phyloP scores from a whole-genome alignment of 2,113 vertebrate species.

The Archocentrus centrarchus region DNA sequence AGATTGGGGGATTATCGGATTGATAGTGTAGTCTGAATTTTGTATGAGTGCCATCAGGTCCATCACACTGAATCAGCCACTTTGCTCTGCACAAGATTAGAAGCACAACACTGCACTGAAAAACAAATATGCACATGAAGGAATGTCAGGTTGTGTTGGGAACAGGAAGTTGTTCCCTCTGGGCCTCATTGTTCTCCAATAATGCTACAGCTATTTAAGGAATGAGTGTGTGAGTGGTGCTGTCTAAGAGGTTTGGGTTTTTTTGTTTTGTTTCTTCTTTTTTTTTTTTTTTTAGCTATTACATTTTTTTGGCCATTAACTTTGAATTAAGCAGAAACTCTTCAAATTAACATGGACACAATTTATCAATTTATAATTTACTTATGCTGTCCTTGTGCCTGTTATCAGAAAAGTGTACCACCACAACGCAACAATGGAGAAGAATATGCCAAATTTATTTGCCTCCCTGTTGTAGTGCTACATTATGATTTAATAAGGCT shows the following conservation, averaged over 20 bases:
- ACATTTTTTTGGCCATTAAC: not conserved
- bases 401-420: not conserved
- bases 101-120: not conserved
- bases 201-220: slow-evolving; percentile 67
- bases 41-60: not conserved
- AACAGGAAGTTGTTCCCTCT: slow-evolving; percentile 70
- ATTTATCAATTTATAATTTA: not conserved
- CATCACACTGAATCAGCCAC: not conserved
- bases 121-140: slow-evolving; percentile 28
- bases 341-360: not conserved
- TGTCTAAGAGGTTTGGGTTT: not conserved
- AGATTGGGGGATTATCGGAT: not conserved
- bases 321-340: not conserved
- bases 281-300: too few relatives aligned
- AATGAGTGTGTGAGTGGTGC: slow-evolving; percentile 9
- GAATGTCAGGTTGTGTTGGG: slow-evolving; percentile 63
- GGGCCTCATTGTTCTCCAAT: slow-evolving; percentile 70
- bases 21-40: not conserved
- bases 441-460: too few relatives aligned
- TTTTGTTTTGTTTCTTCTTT: not conserved
- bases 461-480: too few relatives aligned
- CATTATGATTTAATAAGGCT: too few relatives aligned
- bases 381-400: not conserved
- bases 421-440: not conserved
- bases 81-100: not conserved